phyloP scores from a whole-genome alignment of 2,113 vertebrate genomes.

The Osmerus eperlanus region DNA sequence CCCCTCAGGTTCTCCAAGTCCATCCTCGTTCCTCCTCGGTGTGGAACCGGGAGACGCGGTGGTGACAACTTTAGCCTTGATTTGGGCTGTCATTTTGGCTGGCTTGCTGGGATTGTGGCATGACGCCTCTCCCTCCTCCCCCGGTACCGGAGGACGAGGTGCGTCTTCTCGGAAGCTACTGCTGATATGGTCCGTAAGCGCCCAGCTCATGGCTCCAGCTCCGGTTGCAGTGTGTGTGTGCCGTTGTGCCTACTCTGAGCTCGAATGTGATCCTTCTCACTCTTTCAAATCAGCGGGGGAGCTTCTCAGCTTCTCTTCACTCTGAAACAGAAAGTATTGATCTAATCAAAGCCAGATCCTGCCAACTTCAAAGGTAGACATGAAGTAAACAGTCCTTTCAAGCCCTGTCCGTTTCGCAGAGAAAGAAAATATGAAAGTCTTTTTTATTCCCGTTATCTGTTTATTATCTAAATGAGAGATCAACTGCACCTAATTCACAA shows the following conservation, averaged over 20 bases:
- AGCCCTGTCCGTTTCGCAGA: slow-evolving; percentile 72
- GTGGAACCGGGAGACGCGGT: slow-evolving; percentile 72
- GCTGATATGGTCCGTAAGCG: slow-evolving; percentile 85
- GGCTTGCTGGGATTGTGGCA: slow-evolving; percentile 73
- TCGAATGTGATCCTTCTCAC: slow-evolving; percentile 81
- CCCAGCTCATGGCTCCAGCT: slow-evolving; percentile 90
- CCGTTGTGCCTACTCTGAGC: slow-evolving; percentile 70
- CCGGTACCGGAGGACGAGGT: slow-evolving; percentile 93
- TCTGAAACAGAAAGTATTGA: slow-evolving; percentile 90
- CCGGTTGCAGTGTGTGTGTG: slow-evolving; percentile 60
- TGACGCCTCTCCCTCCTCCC: slow-evolving; percentile 92
- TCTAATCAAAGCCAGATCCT: slow-evolving; percentile 98
- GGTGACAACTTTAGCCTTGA: slow-evolving; percentile 70
- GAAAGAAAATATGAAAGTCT: slow-evolving; percentile 65
- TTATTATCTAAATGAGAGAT: slow-evolving; percentile 72
- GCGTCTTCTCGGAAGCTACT: slow-evolving; percentile 98
- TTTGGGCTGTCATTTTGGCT: slow-evolving; percentile 79
- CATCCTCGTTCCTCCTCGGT: slow-evolving; percentile 89
- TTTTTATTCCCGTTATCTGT: slow-evolving; percentile 65
- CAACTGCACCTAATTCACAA: slow-evolving; percentile 62
- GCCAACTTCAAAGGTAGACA: slow-evolving; percentile 89
- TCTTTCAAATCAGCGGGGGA: slow-evolving; percentile 96
- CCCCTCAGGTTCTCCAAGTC: slow-evolving; percentile 94
- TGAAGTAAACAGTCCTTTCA: slow-evolving; percentile 88
- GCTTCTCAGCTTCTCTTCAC: slow-evolving; percentile 89